Evolutionary conservation across 2,797 vertebrate species (phyloP), one percentile per base, ranked within the genome.

Genomic region (Brachymystax lenok): DNA sequence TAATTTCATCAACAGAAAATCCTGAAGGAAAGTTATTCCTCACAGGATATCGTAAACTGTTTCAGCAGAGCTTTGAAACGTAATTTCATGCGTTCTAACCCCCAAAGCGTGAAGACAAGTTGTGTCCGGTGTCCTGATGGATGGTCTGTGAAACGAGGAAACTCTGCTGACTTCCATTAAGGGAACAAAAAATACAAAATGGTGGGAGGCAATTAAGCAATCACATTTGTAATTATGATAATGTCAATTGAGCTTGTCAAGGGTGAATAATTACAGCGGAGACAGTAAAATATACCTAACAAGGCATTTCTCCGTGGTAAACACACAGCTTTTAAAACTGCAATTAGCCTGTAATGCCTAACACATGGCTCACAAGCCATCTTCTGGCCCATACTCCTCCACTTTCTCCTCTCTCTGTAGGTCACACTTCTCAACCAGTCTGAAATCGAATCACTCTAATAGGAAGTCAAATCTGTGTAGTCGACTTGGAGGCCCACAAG

Each of bases 331-430:
- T 93, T 94, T 92, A 93, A 91, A 91, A 89, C 90, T 91, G 90
- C 86, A 94, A 95, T 95, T 94, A 94, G 91, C 89, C 86, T 90
- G 87, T 95, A 95, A 95, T 94, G 93, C 80, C 77, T 91, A 93
- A 92, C 94, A 95, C 90, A 95, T 95, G 93, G 89, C 85, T 81
- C 76, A 89, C 91, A 90, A 92, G 80, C 82, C 87, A 82, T 88
- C 87, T 87, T 89, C 87, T 85, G 83, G 84, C 80, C 87, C 78
- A 52, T 10, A 87, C 84, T 80, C 70, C 21, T 83, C 85, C 86
- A 86, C 86, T 88, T 86, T 90, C 85, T 80, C 79, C 76, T 75
- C 59, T 46, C 35, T 75, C 88, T 59, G 86, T 85, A 82, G 87
- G 88, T 92, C 88, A 85, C 85, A 91, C 89, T 91, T 89, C 91